Evolutionary conservation across 2,797 vertebrate species (phyloP).

Genomic region (Poliocrania exsul): DNA sequence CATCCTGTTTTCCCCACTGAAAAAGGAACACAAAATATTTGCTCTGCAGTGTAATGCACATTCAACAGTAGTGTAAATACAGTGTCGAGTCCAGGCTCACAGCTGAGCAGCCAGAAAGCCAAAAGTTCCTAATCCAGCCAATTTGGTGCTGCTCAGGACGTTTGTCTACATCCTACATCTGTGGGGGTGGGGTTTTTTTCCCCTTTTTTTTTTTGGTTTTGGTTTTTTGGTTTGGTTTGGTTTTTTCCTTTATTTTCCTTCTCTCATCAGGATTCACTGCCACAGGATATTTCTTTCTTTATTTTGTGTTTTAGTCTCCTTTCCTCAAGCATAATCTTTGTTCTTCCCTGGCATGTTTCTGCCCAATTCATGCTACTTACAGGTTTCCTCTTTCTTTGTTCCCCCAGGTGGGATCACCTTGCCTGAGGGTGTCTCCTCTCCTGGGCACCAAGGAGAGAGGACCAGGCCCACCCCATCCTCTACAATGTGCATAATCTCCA

Average conservation of each 20-base stretch:
- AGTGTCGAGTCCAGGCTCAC: not conserved
- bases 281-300: not conserved
- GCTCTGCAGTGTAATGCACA: not conserved
- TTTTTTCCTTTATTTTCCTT: not conserved
- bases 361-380: rapidly evolving
- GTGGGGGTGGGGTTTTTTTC: not conserved
- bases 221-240: too few relatives aligned
- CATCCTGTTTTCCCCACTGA: not conserved
- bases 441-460: not conserved
- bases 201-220: too few relatives aligned
- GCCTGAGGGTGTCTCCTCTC: not conserved
- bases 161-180: not conserved
- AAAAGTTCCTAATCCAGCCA: not conserved
- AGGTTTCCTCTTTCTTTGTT: not conserved
- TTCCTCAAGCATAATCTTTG: not conserved
- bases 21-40: not conserved
- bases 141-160: not conserved
- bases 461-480: not conserved
- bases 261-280: not conserved
- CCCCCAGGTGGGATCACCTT: not conserved
- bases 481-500: not conserved
- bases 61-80: not conserved
- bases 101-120: not conserved
- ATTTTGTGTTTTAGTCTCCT: not conserved
- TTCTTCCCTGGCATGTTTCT: not conserved